Base-by-base conservation (phyloP, 1,140 invertebrate species). In the Camponotus pennsylvanicus region DNA sequence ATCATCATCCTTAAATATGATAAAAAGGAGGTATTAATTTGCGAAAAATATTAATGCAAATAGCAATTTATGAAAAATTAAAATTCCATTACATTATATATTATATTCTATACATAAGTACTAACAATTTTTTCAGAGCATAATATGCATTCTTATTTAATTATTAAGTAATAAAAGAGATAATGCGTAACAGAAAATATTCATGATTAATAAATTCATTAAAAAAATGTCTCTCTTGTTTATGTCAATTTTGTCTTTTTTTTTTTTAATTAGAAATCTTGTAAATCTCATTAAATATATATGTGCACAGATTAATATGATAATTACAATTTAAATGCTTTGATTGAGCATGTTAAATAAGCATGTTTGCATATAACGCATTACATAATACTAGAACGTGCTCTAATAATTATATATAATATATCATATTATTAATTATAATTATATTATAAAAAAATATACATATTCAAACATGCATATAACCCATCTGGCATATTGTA, bases 241-340 rank as follows among this genome's bases (percentile, higher is more conserved):
- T 45, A 42, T 42, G 5, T 13, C 1, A 45, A 55, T 55, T 15
- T 18, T 55, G 13, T 55, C 13, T 55, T 55, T 7, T 55, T 55
- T 55, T 55, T 55, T 7, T 55, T 1, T n/a, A 55, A 55, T 55
- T 55, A 55, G 6, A n/a, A n/a, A 11, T 55, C 18, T 55, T 55
- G 18, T 55, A n/a, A 55, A 55, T 5, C 34, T 5, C 34, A 67
- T 40, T 67, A 45, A 45, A 37, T 13, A 27, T 67, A 45, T 45
- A 40, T n/a, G 11, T 11, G 40, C 7, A 45, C 8, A n/a, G 37
- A 45, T 78, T 40, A 8, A 11, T 27, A 21, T 66, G 6, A 1
- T 66, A 78, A 78, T 78, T 78, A 67, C 27, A 49, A 27, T n/a
- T 78, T 66, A 78, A 37, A 67, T 67, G n/a, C 3, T 66, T 49